Percentiles rank a stretch among this genome's conserved stretches.
phyloP scores from a whole-genome alignment of 2,797 vertebrate species.

The Gymnodraco acuticeps region DNA sequence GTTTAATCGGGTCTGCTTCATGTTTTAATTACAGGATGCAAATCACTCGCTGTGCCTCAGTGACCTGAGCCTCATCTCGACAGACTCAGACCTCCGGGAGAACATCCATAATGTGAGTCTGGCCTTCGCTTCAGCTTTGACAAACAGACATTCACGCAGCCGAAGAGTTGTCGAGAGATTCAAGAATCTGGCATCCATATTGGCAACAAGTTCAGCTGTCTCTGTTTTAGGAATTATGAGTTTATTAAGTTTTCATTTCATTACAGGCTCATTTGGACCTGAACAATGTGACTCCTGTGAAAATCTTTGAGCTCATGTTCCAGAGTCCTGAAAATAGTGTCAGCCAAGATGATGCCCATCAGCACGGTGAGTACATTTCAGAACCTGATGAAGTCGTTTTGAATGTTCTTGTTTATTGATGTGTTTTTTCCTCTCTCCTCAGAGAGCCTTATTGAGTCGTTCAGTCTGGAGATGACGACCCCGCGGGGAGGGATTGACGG shows the following conservation, averaged over 20 bases:
- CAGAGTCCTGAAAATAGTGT: constrained; percentile 93
- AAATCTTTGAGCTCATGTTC: constrained; percentile 98
- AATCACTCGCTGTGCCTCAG: constrained; percentile 98
- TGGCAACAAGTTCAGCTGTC: neutral
- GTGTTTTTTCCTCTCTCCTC: constrained; percentile 29
- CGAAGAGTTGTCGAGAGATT: neutral
- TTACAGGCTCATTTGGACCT: constrained; percentile 91
- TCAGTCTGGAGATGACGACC: constrained; percentile 84
- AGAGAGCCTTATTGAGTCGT: constrained; percentile 89
- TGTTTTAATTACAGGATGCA: constrained; percentile 89
- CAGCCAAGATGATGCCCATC: constrained; percentile 90
- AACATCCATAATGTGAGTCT: constrained; percentile 91
- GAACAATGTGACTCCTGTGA: constrained; percentile 92
- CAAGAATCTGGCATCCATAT: neutral
- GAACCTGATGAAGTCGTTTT: neutral
- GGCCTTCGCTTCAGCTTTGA: constrained; percentile 16
- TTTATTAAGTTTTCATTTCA: constrained; percentile 9
- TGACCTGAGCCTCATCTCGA: constrained; percentile 96
- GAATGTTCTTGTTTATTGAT: constrained; percentile 9
- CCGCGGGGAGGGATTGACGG: constrained; percentile 81
- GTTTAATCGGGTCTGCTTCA: constrained; percentile 54
- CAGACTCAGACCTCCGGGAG: constrained; percentile 95
- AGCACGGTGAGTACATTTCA: constrained; percentile 81
- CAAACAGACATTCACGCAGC: neutral
- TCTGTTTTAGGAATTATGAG: neutral